Percentiles rank a stretch among this genome's conserved stretches.
phyloP scores from a whole-genome alignment of 2,888 invertebrate species.

The Cecidostiba fungosa region DNA sequence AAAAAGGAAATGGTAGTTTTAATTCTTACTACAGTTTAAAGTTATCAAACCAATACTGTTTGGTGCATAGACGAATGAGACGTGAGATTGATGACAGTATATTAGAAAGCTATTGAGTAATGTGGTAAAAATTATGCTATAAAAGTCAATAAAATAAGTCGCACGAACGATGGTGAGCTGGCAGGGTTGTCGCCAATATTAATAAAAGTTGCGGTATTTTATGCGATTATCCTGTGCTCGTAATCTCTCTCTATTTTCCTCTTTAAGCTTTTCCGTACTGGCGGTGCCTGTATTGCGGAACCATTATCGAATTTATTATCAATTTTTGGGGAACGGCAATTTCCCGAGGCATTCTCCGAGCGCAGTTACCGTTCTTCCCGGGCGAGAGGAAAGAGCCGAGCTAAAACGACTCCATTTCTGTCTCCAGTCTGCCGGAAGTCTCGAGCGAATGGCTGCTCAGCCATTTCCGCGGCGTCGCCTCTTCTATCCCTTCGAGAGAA shows the following conservation, averaged over 20 bases:
- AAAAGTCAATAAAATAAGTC: constrained; percentile 12
- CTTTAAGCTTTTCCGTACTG: neutral
- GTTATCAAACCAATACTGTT: too few species aligned
- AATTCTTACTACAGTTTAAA: neutral
- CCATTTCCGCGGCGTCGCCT: constrained; percentile 75
- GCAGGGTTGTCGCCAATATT: constrained; percentile 68
- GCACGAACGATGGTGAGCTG: neutral
- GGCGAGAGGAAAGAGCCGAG: constrained; percentile 50
- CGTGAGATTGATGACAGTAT: neutral
- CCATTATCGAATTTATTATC: constrained; percentile 79
- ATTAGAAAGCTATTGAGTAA: neutral
- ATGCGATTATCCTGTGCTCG: constrained; percentile 72
- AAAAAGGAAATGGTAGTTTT: too few species aligned
- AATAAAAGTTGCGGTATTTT: constrained; percentile 76
- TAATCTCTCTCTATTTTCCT: neutral
- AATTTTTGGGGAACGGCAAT: constrained; percentile 78
- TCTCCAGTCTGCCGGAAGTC: constrained; percentile 77
- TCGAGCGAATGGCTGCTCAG: constrained; percentile 79
- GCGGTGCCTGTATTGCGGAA: constrained; percentile 39
- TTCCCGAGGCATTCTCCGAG: constrained; percentile 69
- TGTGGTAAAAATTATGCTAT: neutral
- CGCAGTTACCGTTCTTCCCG: constrained; percentile 62
- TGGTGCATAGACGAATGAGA: too few species aligned
- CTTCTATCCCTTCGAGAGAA: constrained; percentile 57
- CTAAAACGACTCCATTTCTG: constrained; percentile 76